Percentiles rank a stretch among this genome's conserved stretches.
phyloP scores from a whole-genome alignment of 2,797 vertebrate species.

The Staurois parvus region DNA sequence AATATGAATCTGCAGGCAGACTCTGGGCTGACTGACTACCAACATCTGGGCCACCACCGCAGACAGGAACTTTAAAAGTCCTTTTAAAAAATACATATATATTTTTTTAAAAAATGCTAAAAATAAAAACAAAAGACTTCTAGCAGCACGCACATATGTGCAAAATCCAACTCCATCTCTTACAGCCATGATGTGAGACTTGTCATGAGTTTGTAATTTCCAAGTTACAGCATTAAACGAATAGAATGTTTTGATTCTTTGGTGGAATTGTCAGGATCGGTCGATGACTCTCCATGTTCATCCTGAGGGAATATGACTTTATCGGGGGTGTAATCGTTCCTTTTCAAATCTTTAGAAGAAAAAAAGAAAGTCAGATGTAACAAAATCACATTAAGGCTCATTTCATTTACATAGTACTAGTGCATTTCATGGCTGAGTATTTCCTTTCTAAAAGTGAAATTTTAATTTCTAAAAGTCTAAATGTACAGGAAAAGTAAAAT shows the following conservation, averaged over 20 bases:
- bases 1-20: background rate
- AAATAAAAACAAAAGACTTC: slow-evolving; percentile 47
- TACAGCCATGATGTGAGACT: slow-evolving; percentile 62
- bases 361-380: background rate
- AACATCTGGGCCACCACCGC: background rate
- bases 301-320: slow-evolving; percentile 91
- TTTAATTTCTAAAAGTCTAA: too few relatives aligned
- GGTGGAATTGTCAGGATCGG: slow-evolving; percentile 82
- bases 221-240: slow-evolving; percentile 87
- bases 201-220: slow-evolving; percentile 38
- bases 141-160: slow-evolving; percentile 59
- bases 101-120: slow-evolving; percentile 3
- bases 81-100: slow-evolving; percentile 14
- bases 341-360: slow-evolving; percentile 86
- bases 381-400: background rate
- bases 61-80: background rate
- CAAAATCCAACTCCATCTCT: slow-evolving; percentile 23
- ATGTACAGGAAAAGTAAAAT: too few relatives aligned
- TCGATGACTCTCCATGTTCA: slow-evolving; percentile 81
- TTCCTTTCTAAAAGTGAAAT: too few relatives aligned
- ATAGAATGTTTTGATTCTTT: slow-evolving; percentile 90
- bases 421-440: too few relatives aligned
- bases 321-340: slow-evolving; percentile 97
- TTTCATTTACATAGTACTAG: too few relatives aligned
- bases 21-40: background rate